Evolutionary conservation across 2,113 vertebrate genomes (phyloP), one percentile per base, ranked within the genome.

Genomic region (Elephas maximus): DNA sequence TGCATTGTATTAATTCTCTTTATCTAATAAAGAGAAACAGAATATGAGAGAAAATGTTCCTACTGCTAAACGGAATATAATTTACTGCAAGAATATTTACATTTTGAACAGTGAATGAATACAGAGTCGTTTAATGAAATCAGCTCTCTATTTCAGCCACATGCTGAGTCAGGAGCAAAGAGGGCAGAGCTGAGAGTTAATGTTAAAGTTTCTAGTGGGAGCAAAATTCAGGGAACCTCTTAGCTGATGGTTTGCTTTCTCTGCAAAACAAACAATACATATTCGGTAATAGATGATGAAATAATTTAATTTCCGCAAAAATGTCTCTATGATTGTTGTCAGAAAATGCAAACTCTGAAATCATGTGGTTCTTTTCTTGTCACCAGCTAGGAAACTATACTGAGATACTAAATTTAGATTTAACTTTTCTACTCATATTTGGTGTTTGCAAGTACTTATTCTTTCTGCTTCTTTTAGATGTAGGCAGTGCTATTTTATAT

Each of bases 401-500:
- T 6, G 48, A 5, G n/a, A 37, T 53, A 44, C 18, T 83, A 78
- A 78, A 88, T 93, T 73, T 92, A 80, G 93, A 88, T 88, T 91
- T 85, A 62, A 77, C 14, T 91, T 44, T 76, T 91, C 69, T 30
- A 6, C 28, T 78, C 21, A 48, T 88, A 78, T 81, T 69, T 94
- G 67, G 57, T 69, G 48, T 95, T 93, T 93, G 5, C 17, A 90
- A 96, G 45, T 30, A 79, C 28, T 93, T 93, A 82, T 85, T 89
- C n/a, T 60, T 73, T 85, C 62, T 44, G 30, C 79, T 93, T 65
- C 71, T 87, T 93, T 84, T 82, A 83, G 63, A 76, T 71, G 33
- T 20, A 96, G 78, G 57, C 37, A 87, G 77, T 30, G 28, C 45
- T 85, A 84, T 80, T 94, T 93, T 78, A 87, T 84, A 67, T 95